phyloP scores from a whole-genome alignment of 2,888 invertebrate genomes.

The Sipunculus nudus region DNA sequence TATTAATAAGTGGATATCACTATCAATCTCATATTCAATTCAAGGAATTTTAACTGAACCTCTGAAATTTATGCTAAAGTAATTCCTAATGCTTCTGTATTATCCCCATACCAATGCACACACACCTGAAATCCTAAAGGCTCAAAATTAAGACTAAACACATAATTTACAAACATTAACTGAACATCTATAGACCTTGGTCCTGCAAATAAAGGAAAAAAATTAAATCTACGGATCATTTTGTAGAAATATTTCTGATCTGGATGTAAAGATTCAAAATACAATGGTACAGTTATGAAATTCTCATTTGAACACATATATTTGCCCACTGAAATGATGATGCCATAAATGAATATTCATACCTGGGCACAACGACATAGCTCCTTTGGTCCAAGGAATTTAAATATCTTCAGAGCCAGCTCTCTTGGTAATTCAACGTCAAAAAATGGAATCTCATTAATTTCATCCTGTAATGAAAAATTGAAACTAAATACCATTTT shows the following conservation, averaged over 20 bases:
- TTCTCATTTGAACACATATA: background rate
- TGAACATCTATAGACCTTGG: no score
- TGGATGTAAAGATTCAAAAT: background rate
- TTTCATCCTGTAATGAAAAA: slow-evolving; percentile 31
- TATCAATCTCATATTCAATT: no score
- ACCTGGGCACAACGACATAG: slow-evolving; percentile 50
- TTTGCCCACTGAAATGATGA: background rate
- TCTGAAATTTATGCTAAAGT: no score
- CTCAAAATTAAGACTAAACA: no score
- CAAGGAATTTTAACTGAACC: no score
- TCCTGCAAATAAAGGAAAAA: background rate
- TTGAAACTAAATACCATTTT: no score
- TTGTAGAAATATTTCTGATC: background rate
- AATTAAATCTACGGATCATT: background rate
- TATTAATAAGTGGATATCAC: no score
- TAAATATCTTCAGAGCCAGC: slow-evolving; percentile 61
- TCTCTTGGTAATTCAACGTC: slow-evolving; percentile 58
- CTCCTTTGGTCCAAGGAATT: slow-evolving; percentile 49
- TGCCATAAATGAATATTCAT: background rate
- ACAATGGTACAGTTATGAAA: background rate
- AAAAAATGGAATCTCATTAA: slow-evolving; percentile 59
- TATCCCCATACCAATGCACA: no score
- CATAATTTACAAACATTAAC: no score
- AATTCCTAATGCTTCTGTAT: no score
- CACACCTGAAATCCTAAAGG: no score